phyloP scores from a whole-genome alignment of 2,888 invertebrate species.

The Synergus itoensis region DNA sequence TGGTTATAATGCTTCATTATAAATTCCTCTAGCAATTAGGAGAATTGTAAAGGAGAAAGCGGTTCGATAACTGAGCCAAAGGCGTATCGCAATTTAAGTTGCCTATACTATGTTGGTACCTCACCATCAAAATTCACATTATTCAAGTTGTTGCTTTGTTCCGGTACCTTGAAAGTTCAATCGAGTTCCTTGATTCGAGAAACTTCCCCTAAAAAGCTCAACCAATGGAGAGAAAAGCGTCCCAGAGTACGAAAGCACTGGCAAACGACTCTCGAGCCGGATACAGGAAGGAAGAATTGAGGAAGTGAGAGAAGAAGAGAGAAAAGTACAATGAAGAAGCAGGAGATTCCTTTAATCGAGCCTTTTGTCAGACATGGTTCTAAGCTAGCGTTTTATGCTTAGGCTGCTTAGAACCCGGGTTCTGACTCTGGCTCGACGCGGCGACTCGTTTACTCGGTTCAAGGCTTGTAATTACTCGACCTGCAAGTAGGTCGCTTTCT shows the following conservation, averaged over 20 bases:
- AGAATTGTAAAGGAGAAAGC: constrained; percentile 1
- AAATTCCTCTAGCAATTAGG: background rate
- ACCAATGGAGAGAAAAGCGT: constrained; percentile 7
- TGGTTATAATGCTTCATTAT: background rate
- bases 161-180: constrained; percentile 21
- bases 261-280: constrained; percentile 41
- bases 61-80: constrained; percentile 8
- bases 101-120: background rate
- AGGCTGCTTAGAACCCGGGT: background rate
- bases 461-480: constrained; percentile 76
- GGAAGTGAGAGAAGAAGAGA: constrained; percentile 1
- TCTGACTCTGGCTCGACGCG: constrained; percentile 56
- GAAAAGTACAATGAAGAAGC: constrained; percentile 10
- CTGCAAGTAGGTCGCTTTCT: constrained; percentile 76
- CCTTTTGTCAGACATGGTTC: constrained; percentile 22
- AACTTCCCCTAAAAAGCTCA: background rate
- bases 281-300: constrained; percentile 42
- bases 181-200: constrained; percentile 3
- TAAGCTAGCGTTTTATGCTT: constrained; percentile 19
- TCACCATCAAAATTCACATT: constrained; percentile 21
- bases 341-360: constrained; percentile 17
- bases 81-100: constrained; percentile 25
- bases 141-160: constrained; percentile 18
- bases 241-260: background rate
- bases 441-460: constrained; percentile 72